These are phyloP conservation scores for Lota lota DNA, from an alignment of 2,113 vertebrate species.

Conservation along the genomic window DNA sequence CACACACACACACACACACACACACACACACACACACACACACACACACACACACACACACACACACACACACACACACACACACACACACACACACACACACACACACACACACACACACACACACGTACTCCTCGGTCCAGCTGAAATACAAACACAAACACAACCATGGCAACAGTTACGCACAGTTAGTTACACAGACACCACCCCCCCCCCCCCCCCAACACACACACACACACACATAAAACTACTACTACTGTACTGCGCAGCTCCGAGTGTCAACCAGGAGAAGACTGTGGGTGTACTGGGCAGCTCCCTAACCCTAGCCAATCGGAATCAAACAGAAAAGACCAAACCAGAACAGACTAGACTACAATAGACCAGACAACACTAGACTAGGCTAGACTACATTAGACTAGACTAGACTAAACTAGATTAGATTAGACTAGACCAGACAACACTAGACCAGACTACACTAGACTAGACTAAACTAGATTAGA, in stretches of 20 bases:
- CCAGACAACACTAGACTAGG: not conserved
- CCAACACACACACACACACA: too few species aligned
- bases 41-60: not conserved
- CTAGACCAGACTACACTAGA: not conserved
- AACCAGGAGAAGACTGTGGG: too few species aligned
- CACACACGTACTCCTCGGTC: too few species aligned
- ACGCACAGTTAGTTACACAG: too few species aligned
- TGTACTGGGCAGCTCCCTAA: too few species aligned
- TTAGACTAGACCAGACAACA: not conserved
- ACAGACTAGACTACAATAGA: not conserved
- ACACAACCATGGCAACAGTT: too few species aligned
- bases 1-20: not conserved
- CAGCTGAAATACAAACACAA: too few species aligned
- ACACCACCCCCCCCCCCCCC: too few species aligned
- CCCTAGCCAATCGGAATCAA: too few species aligned
- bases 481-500: not conserved
- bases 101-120: too few species aligned
- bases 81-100: not conserved
- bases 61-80: not conserved
- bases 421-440: not conserved
- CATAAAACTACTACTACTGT: too few species aligned
- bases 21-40: not conserved
- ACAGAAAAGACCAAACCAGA: not conserved
- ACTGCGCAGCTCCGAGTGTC: too few species aligned
- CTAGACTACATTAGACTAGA: not conserved